Base-by-base conservation (phyloP, 2,888 invertebrate species). In the Parelbella ahira region DNA sequence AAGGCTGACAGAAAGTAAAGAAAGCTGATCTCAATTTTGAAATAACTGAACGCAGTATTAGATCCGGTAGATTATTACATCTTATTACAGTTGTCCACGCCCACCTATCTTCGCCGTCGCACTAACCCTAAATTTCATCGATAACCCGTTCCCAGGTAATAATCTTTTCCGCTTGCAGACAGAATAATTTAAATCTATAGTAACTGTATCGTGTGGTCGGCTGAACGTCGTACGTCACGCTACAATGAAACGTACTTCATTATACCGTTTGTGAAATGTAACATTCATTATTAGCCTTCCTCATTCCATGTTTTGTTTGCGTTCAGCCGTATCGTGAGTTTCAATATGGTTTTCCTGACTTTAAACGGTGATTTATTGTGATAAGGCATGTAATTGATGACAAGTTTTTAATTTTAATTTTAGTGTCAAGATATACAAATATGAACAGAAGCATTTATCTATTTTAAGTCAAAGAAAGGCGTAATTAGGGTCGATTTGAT, bases 161-260 rank as follows among this genome's bases (percentile, higher is more conserved):
- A 68, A 78, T 78, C 69, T 63, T 69, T 74, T 75, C 71, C 74
- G 74, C 69, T 65, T 61, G 63, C 53, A 48, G 51, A 53, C 60
- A 53, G 51, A 58, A 50, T 60, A 67, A 68, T 68, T 54, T 50
- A 65, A 72, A 74, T 74, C 62, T 58, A 61, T 54, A 56, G 59
- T 67, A 63, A 60, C 57, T 50, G 59, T 51, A 56, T 56, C 42
- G 60, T 55, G 51, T 56, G 61, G 51, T 48, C 44, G 37, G 28
- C 13, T 30, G 24, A 45, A 45, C 32, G 45, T 45, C 12, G 29
- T 3, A 45, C 28, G 57, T 52, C 60, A 60, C 52, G 58, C 56
- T 37, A 60, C 44, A 49, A 50, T 48, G 49, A 50, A 53, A 47
- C 38, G 44, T 46, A 54, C 54, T 48, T 42, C 45, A 44, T 41